Evolutionary conservation across 2,113 vertebrate genomes (phyloP), one percentile per base, ranked within the genome.

Genomic region (Siniperca chuatsi): DNA sequence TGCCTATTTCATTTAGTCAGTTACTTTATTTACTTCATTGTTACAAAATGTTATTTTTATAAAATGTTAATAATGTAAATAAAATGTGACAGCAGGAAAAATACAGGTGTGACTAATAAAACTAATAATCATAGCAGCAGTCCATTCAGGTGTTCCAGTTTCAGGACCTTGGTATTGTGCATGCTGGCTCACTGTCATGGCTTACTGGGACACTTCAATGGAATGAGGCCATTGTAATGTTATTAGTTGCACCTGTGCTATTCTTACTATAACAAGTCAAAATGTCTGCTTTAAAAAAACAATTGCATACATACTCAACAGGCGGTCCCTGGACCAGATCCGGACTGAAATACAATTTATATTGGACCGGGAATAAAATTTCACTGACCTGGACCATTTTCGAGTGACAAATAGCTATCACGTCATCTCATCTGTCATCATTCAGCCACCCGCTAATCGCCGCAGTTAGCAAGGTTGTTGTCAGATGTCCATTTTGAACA

Each of bases 131-230:
- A 78, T 64, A 42, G 78, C 79, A 73, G 55, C 58, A 33, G 82
- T 80, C 78, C 77, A 70, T 62, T 90, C 42, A 82, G 68, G 61
- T 90, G 67, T 67, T 82, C 76, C 66, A 83, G 25, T 83, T 90
- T 52, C 11, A 46, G 50, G 52, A 29, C 37, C 1, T 55, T 55
- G 79, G 23, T 60, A 68, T 84, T 90, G 52, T 78, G 76, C 71
- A 77, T 46, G 11, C 57, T 78, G 86, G 73, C 75, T 81, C 75
- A 42, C 44, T 70, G 61, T 87, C 87, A 86, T 37, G 64, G 4
- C 33, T 70, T 52, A 68, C 72, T 48, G 48, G 71, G 71, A 58
- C 73, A 48, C 68, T 48, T 82, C 25, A 84, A 1, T 73, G 46
- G 83, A 88, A 83, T 69, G 48, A 90, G 82, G 78, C 58, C 76